phyloP scores from a whole-genome alignment of 1,140 invertebrate species.

The Lordiphosa mommai region DNA sequence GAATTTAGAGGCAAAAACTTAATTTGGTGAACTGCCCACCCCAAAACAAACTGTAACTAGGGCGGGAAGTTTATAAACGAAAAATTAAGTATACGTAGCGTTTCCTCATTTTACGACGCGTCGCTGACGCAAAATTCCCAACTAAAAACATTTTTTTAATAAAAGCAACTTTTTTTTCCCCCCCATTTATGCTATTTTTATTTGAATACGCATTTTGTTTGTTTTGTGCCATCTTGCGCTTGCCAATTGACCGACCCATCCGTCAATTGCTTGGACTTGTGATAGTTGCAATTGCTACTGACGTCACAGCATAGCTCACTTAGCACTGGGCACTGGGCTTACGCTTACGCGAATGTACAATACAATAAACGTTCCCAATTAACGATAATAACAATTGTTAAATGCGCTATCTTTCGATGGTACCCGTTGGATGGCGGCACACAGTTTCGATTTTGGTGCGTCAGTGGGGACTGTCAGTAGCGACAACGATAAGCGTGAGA shows the following conservation, averaged over 20 bases:
- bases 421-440: background rate
- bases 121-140: conserved; percentile 62
- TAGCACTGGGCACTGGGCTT: conserved; percentile 2
- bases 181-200: conserved; percentile 56
- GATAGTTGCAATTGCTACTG: conserved; percentile 47
- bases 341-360: background rate
- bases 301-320: conserved; percentile 58
- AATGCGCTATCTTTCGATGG: conserved; percentile 54
- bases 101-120: conserved; percentile 42
- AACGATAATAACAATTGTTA: conserved; percentile 59
- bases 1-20: no score
- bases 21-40: no score
- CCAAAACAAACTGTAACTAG: no score
- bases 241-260: conserved; percentile 43
- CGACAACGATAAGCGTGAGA: conserved; percentile 36
- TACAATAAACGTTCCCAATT: conserved; percentile 45
- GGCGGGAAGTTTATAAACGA: no score
- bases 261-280: conserved; percentile 52
- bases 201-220: conserved; percentile 33
- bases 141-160: conserved; percentile 61
- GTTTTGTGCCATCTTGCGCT: conserved; percentile 19
- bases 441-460: no score
- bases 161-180: conserved; percentile 60
- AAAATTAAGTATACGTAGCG: conserved; percentile 46
- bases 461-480: conserved; percentile 26